Percentiles rank a stretch among this genome's conserved stretches.
Conservation (phyloP, 2,888 invertebrate genomes). For the Eremobia ochroleuca region DNA sequence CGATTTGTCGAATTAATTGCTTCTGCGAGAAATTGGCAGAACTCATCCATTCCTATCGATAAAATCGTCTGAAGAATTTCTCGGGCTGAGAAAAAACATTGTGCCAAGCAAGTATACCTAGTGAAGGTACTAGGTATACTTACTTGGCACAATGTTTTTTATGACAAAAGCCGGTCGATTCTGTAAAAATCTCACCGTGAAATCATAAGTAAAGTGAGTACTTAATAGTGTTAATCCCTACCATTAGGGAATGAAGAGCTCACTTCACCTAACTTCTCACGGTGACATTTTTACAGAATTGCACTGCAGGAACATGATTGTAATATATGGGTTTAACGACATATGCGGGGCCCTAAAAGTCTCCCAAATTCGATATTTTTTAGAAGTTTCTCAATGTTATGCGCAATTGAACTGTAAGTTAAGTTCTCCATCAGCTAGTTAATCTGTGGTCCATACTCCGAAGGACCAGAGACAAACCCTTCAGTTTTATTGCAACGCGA, state of each 20-base stretch:
- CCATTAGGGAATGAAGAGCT: too few relatives aligned
- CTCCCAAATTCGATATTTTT: neutral
- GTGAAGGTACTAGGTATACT: neutral
- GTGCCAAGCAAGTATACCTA: too few relatives aligned
- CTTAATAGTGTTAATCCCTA: too few relatives aligned
- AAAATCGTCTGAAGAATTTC: neutral
- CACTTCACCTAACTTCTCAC: too few relatives aligned
- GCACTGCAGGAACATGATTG: neutral
- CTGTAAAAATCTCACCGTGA: too few relatives aligned
- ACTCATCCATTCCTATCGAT: neutral
- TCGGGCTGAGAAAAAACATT: neutral
- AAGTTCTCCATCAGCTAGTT: slow-evolving; percentile 5
- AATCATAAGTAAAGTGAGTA: too few relatives aligned
- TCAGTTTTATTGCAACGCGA: slow-evolving; percentile 50
- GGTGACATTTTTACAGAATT: too few relatives aligned
- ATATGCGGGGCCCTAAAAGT: neutral
- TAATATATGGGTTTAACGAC: neutral
- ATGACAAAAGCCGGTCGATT: too few relatives aligned
- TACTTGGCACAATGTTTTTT: neutral
- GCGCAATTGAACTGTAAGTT: neutral
- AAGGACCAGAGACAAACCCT: slow-evolving; percentile 44
- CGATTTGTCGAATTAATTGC: neutral
- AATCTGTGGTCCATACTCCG: slow-evolving; percentile 59
- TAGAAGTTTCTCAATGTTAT: slow-evolving; percentile 22
- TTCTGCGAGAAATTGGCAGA: neutral